A percentile compares a stretch with the other conserved stretches of the same genome.
Evolutionary conservation across 2,888 invertebrate genomes (phyloP).

Genomic region (Xylota segnis): DNA sequence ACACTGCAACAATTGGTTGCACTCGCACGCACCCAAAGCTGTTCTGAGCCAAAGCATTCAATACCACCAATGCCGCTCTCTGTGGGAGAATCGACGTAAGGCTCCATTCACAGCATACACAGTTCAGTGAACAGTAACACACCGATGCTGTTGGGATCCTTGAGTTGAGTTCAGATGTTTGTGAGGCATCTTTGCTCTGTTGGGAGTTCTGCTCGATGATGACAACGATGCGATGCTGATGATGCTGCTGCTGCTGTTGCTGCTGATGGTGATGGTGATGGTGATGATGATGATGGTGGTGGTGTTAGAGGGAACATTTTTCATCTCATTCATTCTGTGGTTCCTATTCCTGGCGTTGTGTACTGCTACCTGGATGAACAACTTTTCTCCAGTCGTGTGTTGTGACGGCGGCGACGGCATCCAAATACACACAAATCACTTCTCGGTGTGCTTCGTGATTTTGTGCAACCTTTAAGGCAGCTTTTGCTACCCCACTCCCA

Average conservation of each 20-base stretch:
- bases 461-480: conserved; percentile 81
- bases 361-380: conserved; percentile 75
- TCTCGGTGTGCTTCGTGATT: conserved; percentile 74
- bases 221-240: conserved; percentile 58
- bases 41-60: conserved; percentile 54
- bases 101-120: conserved; percentile 36
- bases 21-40: conserved; percentile 71
- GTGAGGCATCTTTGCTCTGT: conserved; percentile 47
- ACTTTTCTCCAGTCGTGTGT: conserved; percentile 71
- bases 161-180: conserved; percentile 63
- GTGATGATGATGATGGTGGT: conserved; percentile 67
- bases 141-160: conserved; percentile 53
- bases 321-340: conserved; percentile 72
- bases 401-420: conserved; percentile 65
- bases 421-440: conserved; percentile 76
- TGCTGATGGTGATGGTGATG: too few species aligned
- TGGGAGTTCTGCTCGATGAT: conserved; percentile 52
- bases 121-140: conserved; percentile 43
- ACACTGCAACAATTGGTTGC: conserved; percentile 74
- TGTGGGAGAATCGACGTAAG: conserved; percentile 43
- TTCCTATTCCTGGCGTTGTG: conserved; percentile 59
- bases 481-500: conserved; percentile 78
- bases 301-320: conserved; percentile 76
- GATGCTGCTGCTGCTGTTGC: conserved; percentile 62
- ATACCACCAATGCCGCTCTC: conserved; percentile 42